Evolutionary conservation across 2,113 vertebrate genomes (phyloP).

Genomic region (Astur gentilis): DNA sequence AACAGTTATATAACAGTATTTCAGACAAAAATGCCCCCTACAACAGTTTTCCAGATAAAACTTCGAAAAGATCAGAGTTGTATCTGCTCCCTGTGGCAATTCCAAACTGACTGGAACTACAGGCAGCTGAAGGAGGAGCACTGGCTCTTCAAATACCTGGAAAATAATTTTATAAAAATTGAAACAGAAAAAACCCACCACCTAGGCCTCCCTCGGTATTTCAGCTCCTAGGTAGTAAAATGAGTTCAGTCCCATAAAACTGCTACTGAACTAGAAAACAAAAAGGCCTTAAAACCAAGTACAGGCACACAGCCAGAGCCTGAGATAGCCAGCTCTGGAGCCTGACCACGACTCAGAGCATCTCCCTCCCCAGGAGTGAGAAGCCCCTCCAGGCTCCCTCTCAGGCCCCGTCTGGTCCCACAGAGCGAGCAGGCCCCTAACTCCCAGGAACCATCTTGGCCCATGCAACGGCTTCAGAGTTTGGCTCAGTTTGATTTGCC

Average conservation of each 20-base stretch:
- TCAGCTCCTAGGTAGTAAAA: neutral
- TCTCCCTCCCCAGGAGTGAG: neutral
- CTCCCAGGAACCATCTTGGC: neutral
- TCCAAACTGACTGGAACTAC: neutral
- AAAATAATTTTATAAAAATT: neutral
- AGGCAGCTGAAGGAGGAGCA: neutral
- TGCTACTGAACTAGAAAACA: neutral
- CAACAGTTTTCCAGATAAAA: neutral
- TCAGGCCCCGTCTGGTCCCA: neutral
- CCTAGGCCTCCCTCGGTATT: neutral
- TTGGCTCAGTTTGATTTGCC: neutral
- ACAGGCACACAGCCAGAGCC: neutral
- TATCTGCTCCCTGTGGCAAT: neutral
- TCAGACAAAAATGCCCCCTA: neutral
- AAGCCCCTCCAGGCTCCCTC: neutral
- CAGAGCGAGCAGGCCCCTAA: rapidly evolving
- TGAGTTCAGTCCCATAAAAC: neutral
- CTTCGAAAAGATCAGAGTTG: neutral
- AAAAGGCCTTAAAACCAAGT: neutral
- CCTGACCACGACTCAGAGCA: neutral
- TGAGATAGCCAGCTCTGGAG: neutral
- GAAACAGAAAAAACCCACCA: neutral
- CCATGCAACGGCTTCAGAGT: neutral
- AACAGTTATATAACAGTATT: neutral
- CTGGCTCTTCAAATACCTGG: neutral